Percentiles rank a stretch among this genome's conserved stretches.
These are phyloP conservation scores for Clanis bilineata DNA, from an alignment of 2,888 invertebrate genomes.

Conservation along the genomic window DNA sequence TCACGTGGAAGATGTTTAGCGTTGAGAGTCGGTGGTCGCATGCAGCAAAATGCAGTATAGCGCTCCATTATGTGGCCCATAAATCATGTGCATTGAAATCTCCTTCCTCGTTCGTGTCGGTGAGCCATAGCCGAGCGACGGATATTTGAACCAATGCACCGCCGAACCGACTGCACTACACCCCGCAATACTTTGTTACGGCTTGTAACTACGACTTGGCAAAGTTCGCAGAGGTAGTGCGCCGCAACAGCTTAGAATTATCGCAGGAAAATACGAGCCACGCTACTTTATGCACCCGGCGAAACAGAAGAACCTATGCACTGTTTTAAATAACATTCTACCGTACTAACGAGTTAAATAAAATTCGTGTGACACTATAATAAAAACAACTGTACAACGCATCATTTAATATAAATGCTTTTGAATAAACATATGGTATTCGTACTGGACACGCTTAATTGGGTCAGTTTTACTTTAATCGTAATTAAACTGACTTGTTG, in stretches of 20 bases:
- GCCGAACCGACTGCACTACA: constrained; percentile 15
- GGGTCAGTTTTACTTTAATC: constrained; percentile 30
- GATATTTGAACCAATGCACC: constrained; percentile 60
- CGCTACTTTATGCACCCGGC: constrained; percentile 1
- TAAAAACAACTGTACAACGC: constrained; percentile 9
- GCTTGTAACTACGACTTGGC: constrained; percentile 28
- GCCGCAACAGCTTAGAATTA: constrained; percentile 18
- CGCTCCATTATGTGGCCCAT: constrained; percentile 70
- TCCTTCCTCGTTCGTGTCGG: constrained; percentile 77
- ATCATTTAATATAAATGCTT: constrained; percentile 13
- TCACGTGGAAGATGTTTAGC: constrained; percentile 48
- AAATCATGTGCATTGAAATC: constrained; percentile 79
- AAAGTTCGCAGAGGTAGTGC: constrained; percentile 22
- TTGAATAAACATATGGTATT: not conserved
- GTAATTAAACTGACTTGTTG: not conserved
- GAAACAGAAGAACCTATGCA: constrained; percentile 6
- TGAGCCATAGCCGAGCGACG: constrained; percentile 66
- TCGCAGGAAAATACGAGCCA: constrained; percentile 16
- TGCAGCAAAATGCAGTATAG: constrained; percentile 69
- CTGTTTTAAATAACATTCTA: not conserved
- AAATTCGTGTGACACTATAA: constrained; percentile 3
- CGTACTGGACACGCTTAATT: constrained; percentile 16
- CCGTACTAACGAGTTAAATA: constrained; percentile 2
- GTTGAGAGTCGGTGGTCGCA: constrained; percentile 58
- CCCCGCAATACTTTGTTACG: constrained; percentile 31